These are phyloP conservation scores for Aramus guarauna DNA, from an alignment of 2,113 vertebrate genomes.

Conservation along the genomic window DNA sequence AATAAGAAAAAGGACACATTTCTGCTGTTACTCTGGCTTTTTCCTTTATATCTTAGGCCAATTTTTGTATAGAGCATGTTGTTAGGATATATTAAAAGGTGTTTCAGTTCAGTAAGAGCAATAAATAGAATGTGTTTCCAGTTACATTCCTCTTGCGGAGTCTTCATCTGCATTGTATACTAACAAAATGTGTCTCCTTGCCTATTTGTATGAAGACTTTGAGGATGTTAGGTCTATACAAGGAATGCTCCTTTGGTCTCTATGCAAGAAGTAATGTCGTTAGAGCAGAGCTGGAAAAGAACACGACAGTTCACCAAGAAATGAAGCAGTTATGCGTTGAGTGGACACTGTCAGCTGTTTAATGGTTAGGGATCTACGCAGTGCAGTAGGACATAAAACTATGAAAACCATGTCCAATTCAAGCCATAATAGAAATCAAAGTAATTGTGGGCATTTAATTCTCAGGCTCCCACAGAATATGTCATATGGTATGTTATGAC, in stretches of 20 bases:
- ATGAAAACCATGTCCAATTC: background rate
- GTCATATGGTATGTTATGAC: background rate
- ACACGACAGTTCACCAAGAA: background rate
- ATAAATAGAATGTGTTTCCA: background rate
- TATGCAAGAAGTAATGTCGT: background rate
- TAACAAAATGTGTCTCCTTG: background rate
- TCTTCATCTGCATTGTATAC: background rate
- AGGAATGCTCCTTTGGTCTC: background rate
- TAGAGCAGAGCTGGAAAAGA: background rate
- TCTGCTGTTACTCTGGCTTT: background rate
- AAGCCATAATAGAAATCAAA: background rate
- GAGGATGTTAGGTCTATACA: background rate
- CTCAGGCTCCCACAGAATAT: background rate
- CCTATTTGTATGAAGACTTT: background rate
- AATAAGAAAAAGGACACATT: background rate
- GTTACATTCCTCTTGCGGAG: background rate
- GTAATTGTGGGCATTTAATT: background rate
- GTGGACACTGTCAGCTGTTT: background rate
- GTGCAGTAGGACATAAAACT: background rate
- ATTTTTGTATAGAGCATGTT: background rate
- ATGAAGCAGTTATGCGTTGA: background rate
- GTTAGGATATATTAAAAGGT: background rate
- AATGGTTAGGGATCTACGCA: background rate
- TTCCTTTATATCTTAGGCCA: background rate
- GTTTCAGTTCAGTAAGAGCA: background rate